Conservation (phyloP, 1,140 invertebrate genomes). For the Protaetia brevitarsis region DNA sequence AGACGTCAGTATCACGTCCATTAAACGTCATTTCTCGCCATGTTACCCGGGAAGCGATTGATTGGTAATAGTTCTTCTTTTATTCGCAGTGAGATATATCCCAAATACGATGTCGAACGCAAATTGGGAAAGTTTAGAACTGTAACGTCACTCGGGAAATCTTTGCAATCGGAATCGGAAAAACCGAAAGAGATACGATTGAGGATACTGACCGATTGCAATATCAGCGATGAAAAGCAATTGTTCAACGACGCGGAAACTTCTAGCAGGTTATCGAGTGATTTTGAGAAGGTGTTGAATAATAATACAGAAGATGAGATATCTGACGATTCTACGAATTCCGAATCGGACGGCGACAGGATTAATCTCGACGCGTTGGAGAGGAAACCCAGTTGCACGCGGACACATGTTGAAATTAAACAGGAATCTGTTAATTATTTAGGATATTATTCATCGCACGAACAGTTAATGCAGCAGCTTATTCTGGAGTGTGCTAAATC, state of each 20-base stretch:
- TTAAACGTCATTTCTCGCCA: too few species aligned
- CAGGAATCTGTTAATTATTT: conserved; percentile 71
- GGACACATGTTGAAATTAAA: conserved; percentile 47
- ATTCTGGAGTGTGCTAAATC: conserved; percentile 61
- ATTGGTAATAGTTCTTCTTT: conserved; percentile 1
- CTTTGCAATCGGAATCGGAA: neutral
- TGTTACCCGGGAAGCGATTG: neutral
- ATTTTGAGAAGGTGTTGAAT: neutral
- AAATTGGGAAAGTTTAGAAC: conserved; percentile 64
- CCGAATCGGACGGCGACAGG: conserved; percentile 24
- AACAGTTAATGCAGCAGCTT: conserved; percentile 68
- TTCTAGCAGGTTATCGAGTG: neutral
- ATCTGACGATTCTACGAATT: conserved; percentile 20
- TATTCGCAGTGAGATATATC: conserved; percentile 62
- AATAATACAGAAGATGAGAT: neutral
- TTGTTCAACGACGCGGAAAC: neutral
- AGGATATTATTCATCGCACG: conserved; percentile 73
- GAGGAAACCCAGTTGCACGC: neutral
- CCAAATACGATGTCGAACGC: conserved; percentile 62
- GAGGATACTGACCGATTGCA: conserved; percentile 21
- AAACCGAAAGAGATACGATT: conserved; percentile 25
- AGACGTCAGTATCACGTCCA: too few species aligned
- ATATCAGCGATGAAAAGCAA: neutral
- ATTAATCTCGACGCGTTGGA: neutral
- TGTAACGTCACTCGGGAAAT: conserved; percentile 48